Evolutionary conservation across 2,797 vertebrate species (phyloP), one percentile per base, ranked within the genome.

Genomic region (Limosa lapponica): DNA sequence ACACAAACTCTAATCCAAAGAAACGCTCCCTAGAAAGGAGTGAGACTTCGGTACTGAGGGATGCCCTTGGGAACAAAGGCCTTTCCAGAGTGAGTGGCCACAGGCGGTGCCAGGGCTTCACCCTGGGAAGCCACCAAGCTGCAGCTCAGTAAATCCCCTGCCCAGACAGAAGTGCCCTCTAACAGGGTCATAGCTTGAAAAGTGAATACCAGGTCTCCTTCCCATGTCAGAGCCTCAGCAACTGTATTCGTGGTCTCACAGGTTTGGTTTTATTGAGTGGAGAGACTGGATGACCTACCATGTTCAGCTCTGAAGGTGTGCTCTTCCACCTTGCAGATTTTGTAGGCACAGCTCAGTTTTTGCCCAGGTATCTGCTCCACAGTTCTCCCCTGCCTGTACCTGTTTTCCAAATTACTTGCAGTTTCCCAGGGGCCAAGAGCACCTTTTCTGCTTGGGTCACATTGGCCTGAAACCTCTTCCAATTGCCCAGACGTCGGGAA

Each of bases 1-100:
- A 89, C 92, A 92, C 84, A 92, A 93, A 82, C 30, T 59, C 84
- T 91, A 92, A 92, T 72, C 74, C 87, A 95, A 73, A 85, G 52
- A 54, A 85, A 83, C 84, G 64, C 62, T 86, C 79, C 62, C 41
- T 48, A 78, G 43, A 34, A 93, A 59, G 22, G 18, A 9, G 1
- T 30, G 74, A 90, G 71, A 24, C 41, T 79, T n/a, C 4, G 46
- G 41, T 55, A 10, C 75, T 43, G 59, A 25, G 0, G 3, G 59
- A 73, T 19, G 65, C 25, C 10, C 49, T 25, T 54, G 70, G 77
- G 71, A 66, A 46, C 43, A 55, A 52, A 43, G 44, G 2, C 34
- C 30, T 43, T 48, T 15, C 23, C 15, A 14, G 54, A 51, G 64
- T 0, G 13, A 3, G 13, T 22, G 15, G 54, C 37, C 15, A 18